Base-by-base conservation (phyloP, 2,888 invertebrate species). In the Ferdinandea cuprea region DNA sequence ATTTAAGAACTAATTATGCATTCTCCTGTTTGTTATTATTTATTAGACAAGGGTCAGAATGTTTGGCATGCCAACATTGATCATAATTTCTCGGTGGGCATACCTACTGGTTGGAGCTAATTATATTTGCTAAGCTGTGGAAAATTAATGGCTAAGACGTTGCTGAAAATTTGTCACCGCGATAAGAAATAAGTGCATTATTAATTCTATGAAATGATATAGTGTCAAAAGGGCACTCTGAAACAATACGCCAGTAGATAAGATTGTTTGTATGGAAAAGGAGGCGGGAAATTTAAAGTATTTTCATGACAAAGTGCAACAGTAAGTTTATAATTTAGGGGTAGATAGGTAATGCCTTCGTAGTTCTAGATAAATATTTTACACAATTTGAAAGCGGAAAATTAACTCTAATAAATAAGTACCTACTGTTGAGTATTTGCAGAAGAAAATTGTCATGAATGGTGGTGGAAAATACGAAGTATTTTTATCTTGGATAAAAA, bases 1-100 rank as follows among this genome's bases (percentile, higher is more conserved):
- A 80, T 80, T 80, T 80, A 80, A 74, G 74, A 61, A 72, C 66
- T 72, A 72, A 79, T 79, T 79, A 79, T 66, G 46, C 68, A 74
- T 73, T 79, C 66, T 50, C 61, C 61, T 58, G 68, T 46, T 69
- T 19, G 61, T 58, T 69, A 69, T 74, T 69, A 80, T 80, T 80
- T 80, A 74, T 74, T 69, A 58, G 63, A 63, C 74, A 58, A 63
- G 63, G 74, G 80, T 74, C 68, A 73, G 63, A 28, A 61, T 69
- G 35, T 80, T 80, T 69, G 69, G 68, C 61, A 56, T 48, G 63
- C 35, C 63, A 74, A 61, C 77, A 77, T 80, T 74, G 80, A 68
- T 80, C 74, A 80, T 32, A 74, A 52, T 46, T 63, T 77, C 44
- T 69, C 61, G 59, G 77, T 77, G 69, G 54, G 69, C 69, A 69